A percentile compares a stretch with the other conserved stretches of the same genome.
phyloP scores from a whole-genome alignment of 2,113 vertebrate genomes.

The Grammomys surdaster region DNA sequence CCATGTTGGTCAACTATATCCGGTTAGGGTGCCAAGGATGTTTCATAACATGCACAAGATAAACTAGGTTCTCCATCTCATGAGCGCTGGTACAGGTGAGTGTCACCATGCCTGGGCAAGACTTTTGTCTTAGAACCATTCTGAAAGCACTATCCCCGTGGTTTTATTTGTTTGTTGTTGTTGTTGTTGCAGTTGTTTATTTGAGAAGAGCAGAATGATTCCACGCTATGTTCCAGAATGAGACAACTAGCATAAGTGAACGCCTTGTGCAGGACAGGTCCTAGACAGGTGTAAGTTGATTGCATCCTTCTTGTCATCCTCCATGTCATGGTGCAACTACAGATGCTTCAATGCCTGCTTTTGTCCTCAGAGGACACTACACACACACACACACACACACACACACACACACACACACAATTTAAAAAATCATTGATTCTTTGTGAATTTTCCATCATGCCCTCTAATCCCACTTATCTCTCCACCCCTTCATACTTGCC shows the following conservation, averaged over 20 bases:
- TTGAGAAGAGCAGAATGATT: conserved; percentile 66
- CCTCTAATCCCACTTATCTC: neutral
- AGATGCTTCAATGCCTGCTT: neutral
- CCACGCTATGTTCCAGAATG: neutral
- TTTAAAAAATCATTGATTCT: neutral
- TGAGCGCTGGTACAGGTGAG: neutral
- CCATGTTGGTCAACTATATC: conserved; percentile 41
- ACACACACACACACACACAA: neutral
- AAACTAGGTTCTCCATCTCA: neutral
- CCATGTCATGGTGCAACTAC: neutral
- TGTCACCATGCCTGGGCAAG: neutral
- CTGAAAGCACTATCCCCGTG: conserved; percentile 5
- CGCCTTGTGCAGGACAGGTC: neutral
- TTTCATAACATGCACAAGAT: neutral
- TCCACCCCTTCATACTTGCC: neutral
- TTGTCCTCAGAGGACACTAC: neutral
- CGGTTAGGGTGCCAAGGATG: neutral
- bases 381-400: neutral
- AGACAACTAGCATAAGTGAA: neutral
- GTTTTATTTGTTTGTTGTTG: neutral
- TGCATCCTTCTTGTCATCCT: no score
- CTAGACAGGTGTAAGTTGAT: neutral
- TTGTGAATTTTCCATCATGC: neutral
- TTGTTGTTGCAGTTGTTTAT: neutral
- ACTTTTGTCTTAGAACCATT: conserved; percentile 53